phyloP scores from a whole-genome alignment of 2,888 invertebrate species.

The Coelinius sp. region DNA sequence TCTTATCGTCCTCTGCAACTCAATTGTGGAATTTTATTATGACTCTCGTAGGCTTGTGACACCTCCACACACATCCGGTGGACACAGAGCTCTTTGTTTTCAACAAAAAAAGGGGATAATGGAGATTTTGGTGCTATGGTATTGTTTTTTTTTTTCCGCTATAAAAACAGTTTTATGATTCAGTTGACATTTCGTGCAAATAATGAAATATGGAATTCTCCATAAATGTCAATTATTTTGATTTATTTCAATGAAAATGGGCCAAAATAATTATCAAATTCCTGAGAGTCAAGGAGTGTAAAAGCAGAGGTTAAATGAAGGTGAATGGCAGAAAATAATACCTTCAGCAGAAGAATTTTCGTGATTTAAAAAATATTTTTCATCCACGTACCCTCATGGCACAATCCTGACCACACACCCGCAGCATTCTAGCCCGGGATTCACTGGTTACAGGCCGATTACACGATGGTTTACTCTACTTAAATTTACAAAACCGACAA shows the following conservation, averaged over 20 bases:
- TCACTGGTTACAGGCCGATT: no score
- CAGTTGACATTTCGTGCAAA: neutral
- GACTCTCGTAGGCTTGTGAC: no score
- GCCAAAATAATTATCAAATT: neutral
- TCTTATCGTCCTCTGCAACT: no score
- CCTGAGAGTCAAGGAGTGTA: neutral
- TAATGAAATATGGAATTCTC: neutral
- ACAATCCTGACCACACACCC: no score
- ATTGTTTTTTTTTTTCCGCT: neutral
- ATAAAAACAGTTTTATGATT: neutral
- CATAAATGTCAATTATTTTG: neutral
- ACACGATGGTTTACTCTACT: no score
- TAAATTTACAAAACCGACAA: no score
- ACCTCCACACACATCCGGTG: neutral
- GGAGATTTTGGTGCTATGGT: neutral
- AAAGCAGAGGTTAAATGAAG: neutral
- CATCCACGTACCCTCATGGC: no score
- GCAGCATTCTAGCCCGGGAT: no score
- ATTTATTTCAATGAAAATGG: neutral
- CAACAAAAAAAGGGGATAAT: neutral
- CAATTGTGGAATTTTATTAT: no score
- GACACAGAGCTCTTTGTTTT: neutral
- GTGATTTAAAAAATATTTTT: no score
- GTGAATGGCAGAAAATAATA: no score
- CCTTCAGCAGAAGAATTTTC: no score